Percentiles rank a stretch among this genome's conserved stretches.
Conservation (phyloP, 2,113 vertebrate genomes). For the Ahaetulla prasina region DNA sequence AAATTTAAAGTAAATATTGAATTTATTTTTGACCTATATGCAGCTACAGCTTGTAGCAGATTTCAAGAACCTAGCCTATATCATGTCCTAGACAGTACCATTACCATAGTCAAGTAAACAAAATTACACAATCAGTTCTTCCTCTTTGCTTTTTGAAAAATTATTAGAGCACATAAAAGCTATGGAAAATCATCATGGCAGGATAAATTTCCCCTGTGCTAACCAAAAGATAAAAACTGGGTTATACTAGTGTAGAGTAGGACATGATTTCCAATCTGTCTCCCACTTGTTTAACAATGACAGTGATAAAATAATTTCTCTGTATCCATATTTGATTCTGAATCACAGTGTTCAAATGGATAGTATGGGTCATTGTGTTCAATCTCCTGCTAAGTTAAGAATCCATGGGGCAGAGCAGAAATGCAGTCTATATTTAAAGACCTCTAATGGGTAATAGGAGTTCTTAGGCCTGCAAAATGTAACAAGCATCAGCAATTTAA, state of each 20-base stretch:
- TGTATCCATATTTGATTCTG: not conserved
- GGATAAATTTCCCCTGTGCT: not conserved
- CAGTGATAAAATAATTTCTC: not conserved
- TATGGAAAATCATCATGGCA: not conserved
- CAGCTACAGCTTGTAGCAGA: not conserved
- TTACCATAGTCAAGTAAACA: not conserved
- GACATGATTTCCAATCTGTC: not conserved
- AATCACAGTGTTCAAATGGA: not conserved
- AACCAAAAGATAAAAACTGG: not conserved
- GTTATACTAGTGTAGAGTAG: not conserved
- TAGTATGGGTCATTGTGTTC: not conserved
- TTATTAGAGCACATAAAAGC: not conserved
- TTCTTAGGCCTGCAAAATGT: not conserved
- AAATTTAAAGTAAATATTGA: not conserved
- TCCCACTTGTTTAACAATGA: not conserved
- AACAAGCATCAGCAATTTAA: not conserved
- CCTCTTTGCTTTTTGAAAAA: not conserved
- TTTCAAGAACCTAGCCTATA: not conserved
- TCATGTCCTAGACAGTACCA: not conserved
- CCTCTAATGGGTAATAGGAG: not conserved
- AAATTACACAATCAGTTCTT: not conserved
- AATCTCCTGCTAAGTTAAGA: not conserved
- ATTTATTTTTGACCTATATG: not conserved
- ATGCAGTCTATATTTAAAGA: not conserved
- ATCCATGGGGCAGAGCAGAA: not conserved